Conservation (phyloP, 2,888 invertebrate species). For the Villa cingulata region DNA sequence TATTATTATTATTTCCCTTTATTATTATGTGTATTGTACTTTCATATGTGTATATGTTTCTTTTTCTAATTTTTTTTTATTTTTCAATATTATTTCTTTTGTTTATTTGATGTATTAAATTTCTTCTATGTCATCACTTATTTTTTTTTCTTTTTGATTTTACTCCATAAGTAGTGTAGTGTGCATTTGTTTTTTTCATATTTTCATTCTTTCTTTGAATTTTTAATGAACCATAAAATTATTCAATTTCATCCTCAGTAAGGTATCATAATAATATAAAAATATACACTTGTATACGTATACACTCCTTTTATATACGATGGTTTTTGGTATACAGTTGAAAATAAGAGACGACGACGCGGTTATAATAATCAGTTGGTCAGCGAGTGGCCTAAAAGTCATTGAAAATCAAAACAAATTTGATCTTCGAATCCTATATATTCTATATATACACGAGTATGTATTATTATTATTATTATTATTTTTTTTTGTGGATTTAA, state of each 20-base stretch:
- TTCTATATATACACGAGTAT: too few relatives aligned
- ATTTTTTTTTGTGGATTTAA: too few relatives aligned
- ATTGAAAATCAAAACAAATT: background rate
- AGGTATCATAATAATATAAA: background rate
- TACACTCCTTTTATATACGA: too few relatives aligned
- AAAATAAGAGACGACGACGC: too few relatives aligned
- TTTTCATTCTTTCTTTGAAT: background rate
- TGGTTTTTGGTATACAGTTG: background rate
- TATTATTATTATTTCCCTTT: too few relatives aligned
- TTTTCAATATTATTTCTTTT: background rate
- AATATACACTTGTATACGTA: too few relatives aligned
- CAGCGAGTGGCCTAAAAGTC: background rate
- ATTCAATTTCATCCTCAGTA: constrained; percentile 11
- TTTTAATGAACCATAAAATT: constrained; percentile 11
- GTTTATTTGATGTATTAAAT: background rate
- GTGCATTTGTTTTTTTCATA: too few relatives aligned
- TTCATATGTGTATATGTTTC: too few relatives aligned
- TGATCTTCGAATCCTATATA: background rate
- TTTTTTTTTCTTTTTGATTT: background rate
- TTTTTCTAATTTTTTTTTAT: too few relatives aligned
- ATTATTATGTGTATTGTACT: too few relatives aligned
- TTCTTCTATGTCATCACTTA: constrained; percentile 12
- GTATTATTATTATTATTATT: background rate
- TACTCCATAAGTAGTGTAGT: too few relatives aligned
- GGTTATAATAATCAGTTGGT: background rate